Base-by-base conservation (phyloP, 2,888 invertebrate species). In the Podabrus alpinus region DNA sequence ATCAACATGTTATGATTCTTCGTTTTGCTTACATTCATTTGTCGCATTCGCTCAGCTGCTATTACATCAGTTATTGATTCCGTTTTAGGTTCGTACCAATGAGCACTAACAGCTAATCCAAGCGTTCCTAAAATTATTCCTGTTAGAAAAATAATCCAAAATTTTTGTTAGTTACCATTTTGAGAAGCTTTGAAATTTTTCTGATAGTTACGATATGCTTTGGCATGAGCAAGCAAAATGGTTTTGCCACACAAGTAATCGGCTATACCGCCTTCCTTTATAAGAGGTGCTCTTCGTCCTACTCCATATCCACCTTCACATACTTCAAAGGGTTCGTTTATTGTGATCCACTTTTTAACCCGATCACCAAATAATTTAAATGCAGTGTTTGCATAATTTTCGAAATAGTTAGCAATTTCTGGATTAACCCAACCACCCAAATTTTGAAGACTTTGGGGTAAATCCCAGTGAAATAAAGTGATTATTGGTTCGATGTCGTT, bases 391-490 rank as follows among this genome's bases (percentile, higher is more conserved):
- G 92, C 92, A 74, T 91, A 92, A 79, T 91, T 90, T 13, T 87
- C 88, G 81, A 92, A 93, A 84, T 90, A 91, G 45, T 91, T 89
- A 0, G 89, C 89, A 68, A 92, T 88, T 11, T 89, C 77, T 84
- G 88, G 13, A 88, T 87, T 79, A 86, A 90, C 88, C 92, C 92
- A 92, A 0, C 92, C 92, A 0, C 92, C 92, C 4, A 91, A 84
- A 64, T 91, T 89, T 87, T 91, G 89, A 15, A 91, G 84, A 7
- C 81, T 74, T 80, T 91, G 90, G 0, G 92, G 92, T 74, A 92
- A 86, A 82, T 93, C 92, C 91, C 91, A 92, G 81, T 92, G 92
- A 86, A 91, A 92, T 84, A 92, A 86, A 0, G 92, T 92, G 10
- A 91, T 89, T 64, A 90, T 81, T 0, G 93, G 92, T 71, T 86